Conservation (phyloP, 2,888 invertebrate genomes). For the Euphydryas editha region DNA sequence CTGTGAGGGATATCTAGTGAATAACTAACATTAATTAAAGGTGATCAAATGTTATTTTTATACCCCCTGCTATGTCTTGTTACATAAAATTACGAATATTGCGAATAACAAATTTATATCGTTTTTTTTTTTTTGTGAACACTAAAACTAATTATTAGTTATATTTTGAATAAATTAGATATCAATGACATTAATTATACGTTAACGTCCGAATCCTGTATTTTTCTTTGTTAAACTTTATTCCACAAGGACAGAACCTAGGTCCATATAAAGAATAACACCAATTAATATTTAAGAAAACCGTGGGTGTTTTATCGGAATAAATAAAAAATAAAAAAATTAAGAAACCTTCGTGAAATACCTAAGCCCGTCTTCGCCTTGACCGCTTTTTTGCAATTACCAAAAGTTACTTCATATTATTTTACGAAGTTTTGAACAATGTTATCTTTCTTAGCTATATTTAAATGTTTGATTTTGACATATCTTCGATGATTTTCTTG, state of each 20-base stretch:
- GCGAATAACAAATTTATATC: not conserved
- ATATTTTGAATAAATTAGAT: not conserved
- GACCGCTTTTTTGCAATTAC: not conserved
- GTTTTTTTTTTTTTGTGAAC: not conserved
- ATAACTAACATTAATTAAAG: too few relatives aligned
- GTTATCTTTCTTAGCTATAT: too few relatives aligned
- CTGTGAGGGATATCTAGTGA: too few relatives aligned
- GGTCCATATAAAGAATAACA: not conserved
- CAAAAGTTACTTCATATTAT: not conserved
- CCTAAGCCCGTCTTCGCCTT: not conserved
- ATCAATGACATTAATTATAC: constrained; percentile 5
- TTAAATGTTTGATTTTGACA: too few relatives aligned
- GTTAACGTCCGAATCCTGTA: not conserved
- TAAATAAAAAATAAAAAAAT: not conserved
- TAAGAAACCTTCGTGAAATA: not conserved
- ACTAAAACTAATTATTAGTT: not conserved
- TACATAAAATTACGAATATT: not conserved
- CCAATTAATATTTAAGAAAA: not conserved
- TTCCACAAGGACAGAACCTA: not conserved
- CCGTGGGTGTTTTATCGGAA: not conserved
- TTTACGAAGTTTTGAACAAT: not conserved
- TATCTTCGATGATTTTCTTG: too few relatives aligned
- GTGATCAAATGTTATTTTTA: too few relatives aligned
- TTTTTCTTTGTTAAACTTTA: not conserved
- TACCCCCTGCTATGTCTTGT: not conserved